These are phyloP conservation scores for Phalanger gymnotis DNA, from an alignment of 2,797 vertebrate species.

Conservation along the genomic window DNA sequence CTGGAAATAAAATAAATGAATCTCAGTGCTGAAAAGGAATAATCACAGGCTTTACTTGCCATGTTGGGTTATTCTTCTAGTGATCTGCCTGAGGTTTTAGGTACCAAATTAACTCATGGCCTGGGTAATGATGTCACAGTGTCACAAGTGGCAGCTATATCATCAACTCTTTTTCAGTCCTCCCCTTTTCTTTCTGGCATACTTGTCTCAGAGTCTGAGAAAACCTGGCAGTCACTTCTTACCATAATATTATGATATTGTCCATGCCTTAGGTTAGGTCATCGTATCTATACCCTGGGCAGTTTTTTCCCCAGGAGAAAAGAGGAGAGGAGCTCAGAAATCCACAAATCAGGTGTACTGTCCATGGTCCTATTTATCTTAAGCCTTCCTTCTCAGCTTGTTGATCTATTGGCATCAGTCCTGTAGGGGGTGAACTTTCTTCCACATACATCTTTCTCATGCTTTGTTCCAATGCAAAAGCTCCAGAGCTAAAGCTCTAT, in stretches of 20 bases:
- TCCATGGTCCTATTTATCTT: background rate
- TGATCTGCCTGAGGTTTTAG: background rate
- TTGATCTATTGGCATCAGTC: background rate
- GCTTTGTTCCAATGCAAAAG: background rate
- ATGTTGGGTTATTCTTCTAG: background rate
- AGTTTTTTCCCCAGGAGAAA: background rate
- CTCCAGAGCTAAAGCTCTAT: background rate
- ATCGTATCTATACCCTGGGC: background rate
- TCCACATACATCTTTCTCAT: background rate
- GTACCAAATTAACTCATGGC: background rate
- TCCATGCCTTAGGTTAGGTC: background rate
- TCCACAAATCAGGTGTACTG: background rate
- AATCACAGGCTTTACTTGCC: background rate
- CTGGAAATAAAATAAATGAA: background rate
- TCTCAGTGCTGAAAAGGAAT: background rate
- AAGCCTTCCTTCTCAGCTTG: background rate
- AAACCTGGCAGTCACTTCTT: background rate
- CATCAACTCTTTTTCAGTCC: background rate
- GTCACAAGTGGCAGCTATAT: background rate
- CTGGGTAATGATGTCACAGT: background rate
- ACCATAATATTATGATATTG: background rate
- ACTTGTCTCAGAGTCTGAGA: background rate
- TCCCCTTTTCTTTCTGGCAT: background rate
- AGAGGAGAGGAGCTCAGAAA: background rate
- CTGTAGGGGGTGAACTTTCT: background rate